These are phyloP conservation scores for Bryconaethiops microstoma DNA, from an alignment of 2,797 vertebrate species.

Conservation along the genomic window DNA sequence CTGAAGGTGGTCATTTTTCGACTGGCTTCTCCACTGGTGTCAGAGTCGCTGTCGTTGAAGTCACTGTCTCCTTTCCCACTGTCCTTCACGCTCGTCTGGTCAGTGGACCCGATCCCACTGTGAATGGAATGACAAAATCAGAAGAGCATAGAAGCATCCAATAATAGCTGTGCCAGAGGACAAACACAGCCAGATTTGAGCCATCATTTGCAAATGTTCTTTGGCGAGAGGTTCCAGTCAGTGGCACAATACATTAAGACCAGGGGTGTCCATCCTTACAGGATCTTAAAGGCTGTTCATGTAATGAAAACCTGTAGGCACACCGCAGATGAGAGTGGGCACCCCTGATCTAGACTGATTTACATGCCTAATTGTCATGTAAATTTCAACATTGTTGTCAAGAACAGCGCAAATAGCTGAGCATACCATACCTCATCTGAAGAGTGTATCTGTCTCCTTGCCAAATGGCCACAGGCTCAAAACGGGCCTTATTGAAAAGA, in stretches of 20 bases:
- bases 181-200: conserved; percentile 69
- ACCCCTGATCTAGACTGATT: no score
- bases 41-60: conserved; percentile 82
- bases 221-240: background rate
- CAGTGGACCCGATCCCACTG: conserved; percentile 62
- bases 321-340: no score
- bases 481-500: conserved; percentile 65
- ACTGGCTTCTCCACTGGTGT: conserved; percentile 65
- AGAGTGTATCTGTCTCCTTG: conserved; percentile 76
- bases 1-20: conserved; percentile 70
- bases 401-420: background rate
- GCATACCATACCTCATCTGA: conserved; percentile 75
- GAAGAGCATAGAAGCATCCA: conserved; percentile 26
- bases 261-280: no score
- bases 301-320: no score
- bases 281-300: no score
- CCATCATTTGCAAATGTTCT: conserved; percentile 38
- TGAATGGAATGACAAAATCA: conserved; percentile 67
- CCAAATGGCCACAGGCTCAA: conserved; percentile 70
- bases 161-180: conserved; percentile 27
- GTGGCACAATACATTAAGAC: background rate
- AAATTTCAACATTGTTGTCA: background rate
- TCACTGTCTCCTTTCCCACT: conserved; percentile 84
- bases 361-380: background rate
- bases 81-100: conserved; percentile 71